Evolutionary conservation across 2,797 vertebrate genomes (phyloP).

Genomic region (Sebastes alutus): DNA sequence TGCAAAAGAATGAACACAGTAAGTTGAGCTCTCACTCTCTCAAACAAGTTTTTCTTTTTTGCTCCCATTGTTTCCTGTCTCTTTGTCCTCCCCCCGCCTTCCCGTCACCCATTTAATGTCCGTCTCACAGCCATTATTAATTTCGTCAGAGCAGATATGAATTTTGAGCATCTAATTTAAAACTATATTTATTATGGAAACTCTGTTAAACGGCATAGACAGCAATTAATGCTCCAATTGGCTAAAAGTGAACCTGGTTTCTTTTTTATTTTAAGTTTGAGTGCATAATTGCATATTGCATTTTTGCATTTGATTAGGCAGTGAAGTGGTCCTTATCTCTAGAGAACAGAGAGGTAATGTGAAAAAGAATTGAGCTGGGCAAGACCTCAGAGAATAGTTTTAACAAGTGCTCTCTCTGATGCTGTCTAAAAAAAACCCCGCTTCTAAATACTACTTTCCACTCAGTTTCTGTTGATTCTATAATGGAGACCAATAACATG

Average conservation of each 20-base stretch:
- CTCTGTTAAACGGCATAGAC: background rate
- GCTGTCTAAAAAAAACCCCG: background rate
- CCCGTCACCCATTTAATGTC: background rate
- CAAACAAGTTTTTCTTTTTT: background rate
- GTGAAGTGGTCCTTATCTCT: constrained; percentile 13
- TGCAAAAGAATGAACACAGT: background rate
- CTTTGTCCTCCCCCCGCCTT: background rate
- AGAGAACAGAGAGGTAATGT: constrained; percentile 11
- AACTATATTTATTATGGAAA: constrained; percentile 12
- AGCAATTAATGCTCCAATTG: background rate
- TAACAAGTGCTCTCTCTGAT: background rate
- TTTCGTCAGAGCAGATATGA: constrained; percentile 4
- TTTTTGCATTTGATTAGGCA: constrained; percentile 34
- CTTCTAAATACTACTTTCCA: background rate
- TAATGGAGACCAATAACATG: background rate
- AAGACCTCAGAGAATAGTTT: background rate
- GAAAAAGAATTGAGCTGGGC: background rate
- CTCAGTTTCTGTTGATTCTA: background rate
- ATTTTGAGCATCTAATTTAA: background rate
- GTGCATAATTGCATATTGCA: constrained; percentile 36
- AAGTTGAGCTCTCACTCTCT: background rate
- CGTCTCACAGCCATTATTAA: background rate
- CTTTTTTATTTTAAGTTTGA: constrained; percentile 7
- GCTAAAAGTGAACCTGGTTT: constrained; percentile 1
- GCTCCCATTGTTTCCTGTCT: background rate